A percentile compares a stretch with the other conserved stretches of the same genome.
Conservation (phyloP, 1,140 invertebrate genomes). For the Argopecten irradians region DNA sequence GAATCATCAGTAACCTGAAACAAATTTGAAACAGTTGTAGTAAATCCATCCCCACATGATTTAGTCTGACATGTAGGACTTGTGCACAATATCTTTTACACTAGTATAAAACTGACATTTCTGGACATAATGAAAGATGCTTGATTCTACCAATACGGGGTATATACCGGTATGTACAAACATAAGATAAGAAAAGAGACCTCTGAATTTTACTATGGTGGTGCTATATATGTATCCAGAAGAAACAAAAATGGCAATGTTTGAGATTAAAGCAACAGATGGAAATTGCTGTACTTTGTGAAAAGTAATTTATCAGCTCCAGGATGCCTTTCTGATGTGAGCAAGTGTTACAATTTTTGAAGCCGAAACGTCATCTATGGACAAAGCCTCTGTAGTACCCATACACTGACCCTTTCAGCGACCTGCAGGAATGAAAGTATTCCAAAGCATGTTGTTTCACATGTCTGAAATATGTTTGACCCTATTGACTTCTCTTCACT, state of each 20-base stretch:
- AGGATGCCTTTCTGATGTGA: background rate
- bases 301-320: background rate
- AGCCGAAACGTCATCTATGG: background rate
- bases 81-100: too few relatives aligned
- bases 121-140: too few relatives aligned
- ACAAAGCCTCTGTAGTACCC: slow-evolving; percentile 5
- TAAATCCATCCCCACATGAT: too few relatives aligned
- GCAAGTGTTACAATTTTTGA: background rate
- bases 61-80: too few relatives aligned
- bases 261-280: background rate
- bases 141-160: too few relatives aligned
- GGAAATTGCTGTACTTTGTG: background rate
- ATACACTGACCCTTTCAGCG: background rate
- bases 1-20: too few relatives aligned
- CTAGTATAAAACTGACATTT: too few relatives aligned
- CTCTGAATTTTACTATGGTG: slow-evolving; percentile 17
- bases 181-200: background rate
- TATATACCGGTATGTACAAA: too few relatives aligned
- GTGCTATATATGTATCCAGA: background rate
- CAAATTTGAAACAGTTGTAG: too few relatives aligned
- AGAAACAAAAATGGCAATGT: background rate
- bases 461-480: slow-evolving; percentile 6
- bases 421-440: background rate
- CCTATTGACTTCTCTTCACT: background rate
- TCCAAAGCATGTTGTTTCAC: background rate